Conservation (phyloP, 2,888 invertebrate species). For the Exephanes ischioxanthus region DNA sequence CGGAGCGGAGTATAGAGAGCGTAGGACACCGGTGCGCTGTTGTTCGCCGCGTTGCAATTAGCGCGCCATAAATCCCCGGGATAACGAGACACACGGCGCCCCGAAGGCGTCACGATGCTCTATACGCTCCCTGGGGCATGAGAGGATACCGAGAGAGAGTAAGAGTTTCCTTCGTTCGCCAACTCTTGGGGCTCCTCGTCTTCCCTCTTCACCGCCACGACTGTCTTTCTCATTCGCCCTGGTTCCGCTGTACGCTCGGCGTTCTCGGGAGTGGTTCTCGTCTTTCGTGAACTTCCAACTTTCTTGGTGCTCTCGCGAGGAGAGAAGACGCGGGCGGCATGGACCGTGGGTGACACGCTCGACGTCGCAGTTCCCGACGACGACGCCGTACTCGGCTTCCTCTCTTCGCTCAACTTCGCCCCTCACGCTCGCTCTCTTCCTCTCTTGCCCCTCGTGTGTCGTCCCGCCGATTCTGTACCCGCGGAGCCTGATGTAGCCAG, state of each 20-base stretch:
- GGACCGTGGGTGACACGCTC: conserved; percentile 69
- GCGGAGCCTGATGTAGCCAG: conserved; percentile 72
- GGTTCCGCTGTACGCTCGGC: conserved; percentile 24
- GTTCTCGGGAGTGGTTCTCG: conserved; percentile 18
- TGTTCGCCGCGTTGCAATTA: conserved; percentile 83
- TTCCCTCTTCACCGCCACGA: conserved; percentile 48
- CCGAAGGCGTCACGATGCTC: conserved; percentile 82
- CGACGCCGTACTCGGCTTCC: conserved; percentile 71
- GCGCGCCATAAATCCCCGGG: conserved; percentile 83
- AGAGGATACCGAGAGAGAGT: conserved; percentile 49
- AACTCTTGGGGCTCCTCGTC: conserved; percentile 65
- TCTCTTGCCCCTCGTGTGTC: conserved; percentile 32
- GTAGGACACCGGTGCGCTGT: conserved; percentile 74
- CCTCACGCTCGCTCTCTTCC: conserved; percentile 55
- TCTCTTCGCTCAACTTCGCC: conserved; percentile 30
- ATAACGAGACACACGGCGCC: conserved; percentile 84
- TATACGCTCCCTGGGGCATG: conserved; percentile 66
- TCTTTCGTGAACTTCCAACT: conserved; percentile 67
- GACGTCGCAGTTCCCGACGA: conserved; percentile 61
- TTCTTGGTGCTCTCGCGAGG: conserved; percentile 65
- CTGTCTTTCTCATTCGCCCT: conserved; percentile 48
- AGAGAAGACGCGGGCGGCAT: conserved; percentile 63
- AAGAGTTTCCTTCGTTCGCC: conserved; percentile 69
- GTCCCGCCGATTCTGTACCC: conserved; percentile 55
- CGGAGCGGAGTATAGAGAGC: conserved; percentile 2